Evolutionary conservation across 1,140 invertebrate species (phyloP).

Genomic region (Hydropsyche tenuis): DNA sequence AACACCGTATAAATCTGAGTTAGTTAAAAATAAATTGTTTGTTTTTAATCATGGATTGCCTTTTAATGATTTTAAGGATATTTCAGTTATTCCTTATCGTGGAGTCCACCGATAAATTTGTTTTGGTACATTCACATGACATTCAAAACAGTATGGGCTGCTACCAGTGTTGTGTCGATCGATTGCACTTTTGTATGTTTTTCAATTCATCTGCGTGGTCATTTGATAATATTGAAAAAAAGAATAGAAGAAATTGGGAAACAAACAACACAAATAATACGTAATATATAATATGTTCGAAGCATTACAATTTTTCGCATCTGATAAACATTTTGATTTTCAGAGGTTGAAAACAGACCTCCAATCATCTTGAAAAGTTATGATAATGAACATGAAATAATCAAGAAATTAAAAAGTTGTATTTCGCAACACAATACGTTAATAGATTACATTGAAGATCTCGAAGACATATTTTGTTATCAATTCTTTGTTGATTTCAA

Average conservation of each 20-base stretch:
- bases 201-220: neutral
- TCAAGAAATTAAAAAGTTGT: neutral
- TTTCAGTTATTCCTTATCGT: no score
- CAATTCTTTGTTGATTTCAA: neutral
- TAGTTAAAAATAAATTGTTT: neutral
- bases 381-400: neutral
- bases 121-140: neutral
- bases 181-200: neutral
- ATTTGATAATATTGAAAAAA: neutral
- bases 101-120: neutral
- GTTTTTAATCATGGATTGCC: neutral
- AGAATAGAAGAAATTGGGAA: slow-evolving; percentile 3
- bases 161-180: neutral
- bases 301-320: neutral
- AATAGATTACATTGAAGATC: neutral
- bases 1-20: neutral
- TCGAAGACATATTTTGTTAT: slow-evolving; percentile 3
- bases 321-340: neutral
- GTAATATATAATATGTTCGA: neutral
- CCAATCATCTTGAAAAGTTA: neutral
- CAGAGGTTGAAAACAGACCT: neutral
- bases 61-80: no score
- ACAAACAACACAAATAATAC: neutral
- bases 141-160: neutral
- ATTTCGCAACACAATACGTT: slow-evolving; percentile 5